Conservation (phyloP, 2,888 invertebrate species). For the Actias luna region DNA sequence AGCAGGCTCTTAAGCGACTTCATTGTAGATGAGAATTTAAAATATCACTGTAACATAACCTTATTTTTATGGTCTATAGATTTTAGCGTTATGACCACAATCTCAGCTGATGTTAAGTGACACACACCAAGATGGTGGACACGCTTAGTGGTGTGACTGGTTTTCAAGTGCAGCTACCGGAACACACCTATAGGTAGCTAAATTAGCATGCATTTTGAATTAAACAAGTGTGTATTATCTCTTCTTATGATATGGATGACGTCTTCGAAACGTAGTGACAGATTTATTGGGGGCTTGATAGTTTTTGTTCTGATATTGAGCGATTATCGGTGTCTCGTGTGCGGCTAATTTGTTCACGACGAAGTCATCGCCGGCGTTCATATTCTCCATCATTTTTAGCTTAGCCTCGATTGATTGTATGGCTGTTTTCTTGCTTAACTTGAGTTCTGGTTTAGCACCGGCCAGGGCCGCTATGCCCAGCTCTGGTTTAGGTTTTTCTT, state of each 20-base stretch:
- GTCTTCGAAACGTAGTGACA: conserved; percentile 57
- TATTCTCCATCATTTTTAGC: conserved; percentile 89
- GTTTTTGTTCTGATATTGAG: conserved; percentile 84
- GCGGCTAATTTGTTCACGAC: conserved; percentile 87
- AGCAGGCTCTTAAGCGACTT: no score
- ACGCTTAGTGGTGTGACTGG: no score
- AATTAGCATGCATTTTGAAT: neutral
- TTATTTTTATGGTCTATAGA: no score
- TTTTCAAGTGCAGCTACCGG: no score
- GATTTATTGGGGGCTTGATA: conserved; percentile 64
- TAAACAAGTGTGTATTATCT: conserved; percentile 47
- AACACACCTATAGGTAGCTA: no score
- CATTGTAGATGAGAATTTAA: no score
- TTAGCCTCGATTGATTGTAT: conserved; percentile 95
- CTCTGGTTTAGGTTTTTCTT: conserved; percentile 88
- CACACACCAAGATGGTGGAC: no score
- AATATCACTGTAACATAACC: no score
- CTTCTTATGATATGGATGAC: conserved; percentile 77
- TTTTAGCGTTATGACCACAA: no score
- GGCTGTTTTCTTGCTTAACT: conserved; percentile 88
- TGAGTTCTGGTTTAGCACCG: conserved; percentile 82
- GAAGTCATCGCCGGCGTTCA: conserved; percentile 86
- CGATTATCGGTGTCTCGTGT: conserved; percentile 84
- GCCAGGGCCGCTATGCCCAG: conserved; percentile 90
- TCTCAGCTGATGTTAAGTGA: no score